Evolutionary conservation across 2,888 invertebrate genomes (phyloP).

Genomic region (Mimas tiliae): DNA sequence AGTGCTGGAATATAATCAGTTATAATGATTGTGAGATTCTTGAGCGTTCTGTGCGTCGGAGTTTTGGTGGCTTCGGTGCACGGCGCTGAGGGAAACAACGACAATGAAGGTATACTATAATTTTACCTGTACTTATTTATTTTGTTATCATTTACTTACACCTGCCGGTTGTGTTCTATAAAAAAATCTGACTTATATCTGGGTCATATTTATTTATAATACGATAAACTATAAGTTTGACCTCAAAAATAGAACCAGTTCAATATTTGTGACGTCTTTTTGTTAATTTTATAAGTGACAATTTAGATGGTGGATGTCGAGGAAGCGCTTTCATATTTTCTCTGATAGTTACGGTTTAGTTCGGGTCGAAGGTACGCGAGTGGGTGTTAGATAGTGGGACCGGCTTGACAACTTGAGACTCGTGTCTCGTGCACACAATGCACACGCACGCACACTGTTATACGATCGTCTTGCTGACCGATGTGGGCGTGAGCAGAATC

Average conservation of each 20-base stretch:
- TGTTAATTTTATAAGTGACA: constrained; percentile 37
- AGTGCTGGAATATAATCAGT: constrained; percentile 69
- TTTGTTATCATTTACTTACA: constrained; percentile 54
- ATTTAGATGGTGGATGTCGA: constrained; percentile 33
- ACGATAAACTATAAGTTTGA: constrained; percentile 39
- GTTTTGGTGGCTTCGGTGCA: constrained; percentile 78
- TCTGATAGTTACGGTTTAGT: constrained; percentile 44
- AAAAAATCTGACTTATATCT: constrained; percentile 33
- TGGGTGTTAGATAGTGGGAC: constrained; percentile 72
- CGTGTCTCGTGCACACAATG: constrained; percentile 48
- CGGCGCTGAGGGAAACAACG: constrained; percentile 77
- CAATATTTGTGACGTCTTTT: constrained; percentile 38
- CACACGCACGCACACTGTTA: constrained; percentile 51
- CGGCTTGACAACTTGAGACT: constrained; percentile 65
- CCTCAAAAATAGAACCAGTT: constrained; percentile 43
- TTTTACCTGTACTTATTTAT: constrained; percentile 58
- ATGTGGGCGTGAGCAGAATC: constrained; percentile 41
- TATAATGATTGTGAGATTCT: constrained; percentile 84
- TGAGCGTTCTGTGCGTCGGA: constrained; percentile 79
- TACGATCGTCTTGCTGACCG: constrained; percentile 29
- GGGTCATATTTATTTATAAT: constrained; percentile 43
- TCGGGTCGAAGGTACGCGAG: constrained; percentile 56
- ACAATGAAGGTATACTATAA: constrained; percentile 78
- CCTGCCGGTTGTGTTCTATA: constrained; percentile 37
- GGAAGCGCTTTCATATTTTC: constrained; percentile 17